Evolutionary conservation across 2,888 invertebrate genomes (phyloP).

Genomic region (Ophion ellenae): DNA sequence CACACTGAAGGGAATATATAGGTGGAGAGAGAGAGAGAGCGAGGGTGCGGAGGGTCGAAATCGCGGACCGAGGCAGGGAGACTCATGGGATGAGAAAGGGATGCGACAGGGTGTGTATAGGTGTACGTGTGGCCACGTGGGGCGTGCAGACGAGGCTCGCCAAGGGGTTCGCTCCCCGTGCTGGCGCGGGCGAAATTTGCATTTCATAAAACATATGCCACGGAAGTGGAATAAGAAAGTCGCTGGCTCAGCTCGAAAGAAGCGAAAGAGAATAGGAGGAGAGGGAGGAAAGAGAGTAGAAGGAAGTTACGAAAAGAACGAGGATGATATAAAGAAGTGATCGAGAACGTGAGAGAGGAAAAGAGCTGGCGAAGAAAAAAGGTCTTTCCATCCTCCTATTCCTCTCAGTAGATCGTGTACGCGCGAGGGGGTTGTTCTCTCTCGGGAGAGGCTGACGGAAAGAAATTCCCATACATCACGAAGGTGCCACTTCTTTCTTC

Average conservation of each 20-base stretch:
- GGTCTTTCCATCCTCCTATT: constrained; percentile 18
- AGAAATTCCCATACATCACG: constrained; percentile 59
- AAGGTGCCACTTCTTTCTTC: constrained; percentile 62
- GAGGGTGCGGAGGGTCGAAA: constrained; percentile 31
- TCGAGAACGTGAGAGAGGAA: constrained; percentile 10
- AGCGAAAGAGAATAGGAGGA: constrained; percentile 59
- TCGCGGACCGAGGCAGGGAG: constrained; percentile 13
- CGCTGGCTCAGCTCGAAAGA: constrained; percentile 70
- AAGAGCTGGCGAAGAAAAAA: constrained; percentile 26
- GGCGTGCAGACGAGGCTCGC: constrained; percentile 57
- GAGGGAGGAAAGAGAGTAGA: constrained; percentile 7
- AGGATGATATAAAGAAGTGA: constrained; percentile 49
- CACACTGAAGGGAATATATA: constrained; percentile 47
- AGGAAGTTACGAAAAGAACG: constrained; percentile 53
- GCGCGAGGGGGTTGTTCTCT: constrained; percentile 50
- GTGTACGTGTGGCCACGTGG: constrained; percentile 61
- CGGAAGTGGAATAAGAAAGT: constrained; percentile 71
- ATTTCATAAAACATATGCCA: constrained; percentile 78
- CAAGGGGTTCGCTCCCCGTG: constrained; percentile 57
- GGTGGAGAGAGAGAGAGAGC: constrained; percentile 17
- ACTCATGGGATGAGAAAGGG: constrained; percentile 47
- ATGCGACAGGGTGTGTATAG: constrained; percentile 59
- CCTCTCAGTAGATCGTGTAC: constrained; percentile 36
- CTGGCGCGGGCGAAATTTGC: constrained; percentile 73
- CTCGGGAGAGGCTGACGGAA: constrained; percentile 61